phyloP scores from a whole-genome alignment of 2,797 vertebrate genomes.

The Psittacula echo region DNA sequence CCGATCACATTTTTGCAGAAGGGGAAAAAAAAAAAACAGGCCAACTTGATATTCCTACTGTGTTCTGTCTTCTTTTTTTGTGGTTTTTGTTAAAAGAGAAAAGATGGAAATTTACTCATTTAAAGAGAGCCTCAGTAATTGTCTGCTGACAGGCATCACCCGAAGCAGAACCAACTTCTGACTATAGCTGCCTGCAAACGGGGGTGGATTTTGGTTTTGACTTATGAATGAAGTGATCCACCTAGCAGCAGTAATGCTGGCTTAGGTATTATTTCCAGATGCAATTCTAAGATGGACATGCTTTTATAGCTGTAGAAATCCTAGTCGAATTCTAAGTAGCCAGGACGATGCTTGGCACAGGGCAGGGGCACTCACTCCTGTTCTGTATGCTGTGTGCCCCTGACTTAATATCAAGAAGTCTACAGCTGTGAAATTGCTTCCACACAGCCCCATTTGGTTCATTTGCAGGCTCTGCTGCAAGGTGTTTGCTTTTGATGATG shows the following conservation, averaged over 20 bases:
- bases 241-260: background rate
- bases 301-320: background rate
- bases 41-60: background rate
- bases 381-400: accelerated
- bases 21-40: background rate
- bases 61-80: background rate
- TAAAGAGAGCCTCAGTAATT: background rate
- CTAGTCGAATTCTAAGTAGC: background rate
- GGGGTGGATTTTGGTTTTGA: background rate
- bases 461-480: background rate
- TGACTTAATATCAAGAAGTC: background rate
- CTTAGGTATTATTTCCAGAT: background rate
- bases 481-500: background rate
- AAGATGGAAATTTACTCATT: background rate
- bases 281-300: background rate
- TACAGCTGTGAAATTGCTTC: slow-evolving; percentile 34
- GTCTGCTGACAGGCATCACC: background rate
- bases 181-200: background rate
- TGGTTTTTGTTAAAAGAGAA: background rate
- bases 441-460: background rate
- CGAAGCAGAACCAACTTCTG: background rate
- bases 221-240: background rate
- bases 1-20: background rate
- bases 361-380: background rate
- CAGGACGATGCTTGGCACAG: background rate